Evolutionary conservation across 2,797 vertebrate genomes (phyloP), one percentile per base, ranked within the genome.

Genomic region (Enteromius thamalakanensis): DNA sequence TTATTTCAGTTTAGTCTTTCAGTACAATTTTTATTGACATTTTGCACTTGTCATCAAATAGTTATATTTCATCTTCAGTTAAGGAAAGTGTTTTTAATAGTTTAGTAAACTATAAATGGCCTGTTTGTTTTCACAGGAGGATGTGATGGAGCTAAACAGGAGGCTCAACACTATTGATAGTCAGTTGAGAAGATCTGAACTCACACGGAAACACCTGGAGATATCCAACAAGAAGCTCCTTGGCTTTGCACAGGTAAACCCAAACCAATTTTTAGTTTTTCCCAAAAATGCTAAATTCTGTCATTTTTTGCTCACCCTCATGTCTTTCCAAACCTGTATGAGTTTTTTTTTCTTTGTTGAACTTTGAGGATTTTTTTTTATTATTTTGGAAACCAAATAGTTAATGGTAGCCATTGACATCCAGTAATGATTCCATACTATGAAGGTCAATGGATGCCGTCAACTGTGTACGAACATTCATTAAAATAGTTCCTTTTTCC

Each of bases 201-300:
- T 95, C 53, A 94, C 90, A 2, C 94, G 95, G 86, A 97, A 95
- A 90, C 95, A 96, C 70, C 91, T 97, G 91, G 96, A 96, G 90
- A 91, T 96, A 85, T 96, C 95, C 87, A 97, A 98, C 65, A 95
- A 93, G 91, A 97, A 95, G 51, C 94, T 98, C 70, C 92, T 97
- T 37, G 93, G 94, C 72, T 97, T 97, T 71, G 95, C 95, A 74
- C 96, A 97, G 95, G 96, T 97, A 91, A 89, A 81, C 26, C 23
- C 23, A 32, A 32, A 21, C 11, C 17, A 26, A 15, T 6, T 6
- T n/a, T 58, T 32, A 8, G 23, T 62, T 29, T 5, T 32, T 26
- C 26, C 26, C 26, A 29, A 17, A 62, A 29, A 32, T 64, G 5
- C 29, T 45, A 64, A 32, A 64, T 32, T 32, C 15, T 2, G 14